phyloP scores from a whole-genome alignment of 2,888 invertebrate genomes.

The Endotricha flammealis region DNA sequence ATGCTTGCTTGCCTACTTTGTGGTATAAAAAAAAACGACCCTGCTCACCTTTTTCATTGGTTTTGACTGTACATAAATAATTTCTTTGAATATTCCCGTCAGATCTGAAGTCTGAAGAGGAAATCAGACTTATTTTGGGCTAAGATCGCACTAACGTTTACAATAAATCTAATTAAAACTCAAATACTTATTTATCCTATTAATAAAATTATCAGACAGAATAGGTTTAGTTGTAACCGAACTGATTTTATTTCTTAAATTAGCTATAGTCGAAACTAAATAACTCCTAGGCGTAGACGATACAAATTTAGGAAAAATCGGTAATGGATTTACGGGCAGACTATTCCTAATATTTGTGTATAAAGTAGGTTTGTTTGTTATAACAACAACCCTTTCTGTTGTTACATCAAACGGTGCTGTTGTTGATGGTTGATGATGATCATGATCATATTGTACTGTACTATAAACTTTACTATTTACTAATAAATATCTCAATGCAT shows the following conservation, averaged over 20 bases:
- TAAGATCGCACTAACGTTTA: too few species aligned
- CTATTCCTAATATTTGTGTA: slow-evolving; percentile 45
- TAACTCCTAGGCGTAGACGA: slow-evolving; percentile 40
- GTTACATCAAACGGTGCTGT: slow-evolving; percentile 29
- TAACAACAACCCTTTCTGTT: slow-evolving; percentile 44
- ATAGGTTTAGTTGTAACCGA: slow-evolving; percentile 41
- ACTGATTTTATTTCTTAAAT: slow-evolving; percentile 46
- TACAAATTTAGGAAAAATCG: slow-evolving; percentile 19
- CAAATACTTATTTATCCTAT: slow-evolving; percentile 64
- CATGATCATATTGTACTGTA: slow-evolving; percentile 20
- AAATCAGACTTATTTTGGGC: too few species aligned
- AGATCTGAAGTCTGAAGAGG: too few species aligned
- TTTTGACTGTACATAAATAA: too few species aligned
- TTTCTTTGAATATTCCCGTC: too few species aligned
- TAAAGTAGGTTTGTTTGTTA: slow-evolving; percentile 39
- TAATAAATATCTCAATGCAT: slow-evolving; percentile 48
- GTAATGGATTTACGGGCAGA: slow-evolving; percentile 26
- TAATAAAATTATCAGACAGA: slow-evolving; percentile 49
- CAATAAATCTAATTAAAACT: slow-evolving; percentile 30
- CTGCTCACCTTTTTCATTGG: slow-evolving; percentile 28
- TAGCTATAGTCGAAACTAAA: slow-evolving; percentile 51
- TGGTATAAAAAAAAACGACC: slow-evolving; percentile 18
- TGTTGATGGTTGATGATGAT: slow-evolving; percentile 33
- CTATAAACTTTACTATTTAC: slow-evolving; percentile 33
- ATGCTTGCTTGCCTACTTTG: too few species aligned